A percentile compares a stretch with the other conserved stretches of the same genome.
These are phyloP conservation scores for Cochlearius cochlearius DNA, from an alignment of 2,113 vertebrate genomes.

Conservation along the genomic window DNA sequence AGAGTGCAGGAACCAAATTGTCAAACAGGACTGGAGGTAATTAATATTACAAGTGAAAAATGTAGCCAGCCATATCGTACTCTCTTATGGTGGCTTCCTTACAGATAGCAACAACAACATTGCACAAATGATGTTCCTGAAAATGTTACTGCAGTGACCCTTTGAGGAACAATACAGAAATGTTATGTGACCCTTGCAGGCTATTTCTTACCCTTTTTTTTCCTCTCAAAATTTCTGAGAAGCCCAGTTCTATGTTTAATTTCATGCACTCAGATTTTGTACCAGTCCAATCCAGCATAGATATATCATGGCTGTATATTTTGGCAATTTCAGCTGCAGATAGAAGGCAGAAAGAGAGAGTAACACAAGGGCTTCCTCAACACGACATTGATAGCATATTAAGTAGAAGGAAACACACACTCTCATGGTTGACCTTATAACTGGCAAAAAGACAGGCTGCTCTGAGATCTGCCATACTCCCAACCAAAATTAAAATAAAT, in stretches of 20 bases:
- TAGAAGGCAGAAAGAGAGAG: not conserved
- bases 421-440: not conserved
- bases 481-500: not conserved
- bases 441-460: not conserved
- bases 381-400: accelerated
- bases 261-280: not conserved
- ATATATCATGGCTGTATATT: not conserved
- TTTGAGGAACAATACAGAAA: not conserved
- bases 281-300: not conserved
- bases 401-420: not conserved
- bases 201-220: not conserved
- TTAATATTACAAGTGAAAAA: not conserved
- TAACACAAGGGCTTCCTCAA: not conserved
- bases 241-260: not conserved
- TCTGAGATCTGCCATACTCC: not conserved
- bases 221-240: not conserved
- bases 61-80: not conserved
- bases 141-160: not conserved
- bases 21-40: not conserved
- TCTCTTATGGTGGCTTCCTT: not conserved
- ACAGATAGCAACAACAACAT: not conserved
- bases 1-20: not conserved
- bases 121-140: not conserved
- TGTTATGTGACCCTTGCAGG: not conserved
- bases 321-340: not conserved